Base-by-base conservation (phyloP, 2,113 vertebrate species). In the Polypterus bichir region DNA sequence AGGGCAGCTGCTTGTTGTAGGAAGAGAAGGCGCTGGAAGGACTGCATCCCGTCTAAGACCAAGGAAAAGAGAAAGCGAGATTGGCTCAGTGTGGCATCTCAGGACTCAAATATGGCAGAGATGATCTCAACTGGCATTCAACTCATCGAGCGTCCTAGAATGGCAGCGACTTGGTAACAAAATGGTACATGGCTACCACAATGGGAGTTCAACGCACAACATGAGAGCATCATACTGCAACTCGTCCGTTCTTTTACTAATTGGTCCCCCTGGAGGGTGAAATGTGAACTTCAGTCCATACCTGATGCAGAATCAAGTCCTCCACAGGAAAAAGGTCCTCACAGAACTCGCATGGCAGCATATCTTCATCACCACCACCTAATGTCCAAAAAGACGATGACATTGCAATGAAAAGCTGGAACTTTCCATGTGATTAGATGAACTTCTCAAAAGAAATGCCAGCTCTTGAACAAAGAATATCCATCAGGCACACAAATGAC, bases 261-360 rank as follows among this genome's bases (percentile, higher is more conserved):
- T 57, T 44, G 49, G 58, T 54, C 7, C 0, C 3, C 54, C 48
- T 0, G 5, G 9, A 7, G 1, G 9, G 11, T 3, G 59, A 3
- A 7, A 48, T 6, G 4, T 66, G 49, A 3, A 49, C 49, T 9
- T 53, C 7, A 3, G 55, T 53, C 65, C 76, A 69, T 63, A 97
- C 96, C 94, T 99, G 92, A 71, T 99, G 96, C 70, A 96, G 82
- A 75, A 97, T 94, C 6, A 99, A 89, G 63, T 96, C 89, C 9
- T 93, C 89, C 48, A 89, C 92, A 45, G 93, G 93, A 80, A 90
- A 97, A 55, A 96, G 87, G 75, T 94, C 89, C 73, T 97, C 96
- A 61, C 96, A 99, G 62, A 99, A 99, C 70, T 99, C 96, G 66
- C 95, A 98, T 0, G 95, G 95, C 72, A 99, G 64, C 89, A 92